Base-by-base conservation (phyloP, 1,140 invertebrate genomes). In the Drosophila azteca region DNA sequence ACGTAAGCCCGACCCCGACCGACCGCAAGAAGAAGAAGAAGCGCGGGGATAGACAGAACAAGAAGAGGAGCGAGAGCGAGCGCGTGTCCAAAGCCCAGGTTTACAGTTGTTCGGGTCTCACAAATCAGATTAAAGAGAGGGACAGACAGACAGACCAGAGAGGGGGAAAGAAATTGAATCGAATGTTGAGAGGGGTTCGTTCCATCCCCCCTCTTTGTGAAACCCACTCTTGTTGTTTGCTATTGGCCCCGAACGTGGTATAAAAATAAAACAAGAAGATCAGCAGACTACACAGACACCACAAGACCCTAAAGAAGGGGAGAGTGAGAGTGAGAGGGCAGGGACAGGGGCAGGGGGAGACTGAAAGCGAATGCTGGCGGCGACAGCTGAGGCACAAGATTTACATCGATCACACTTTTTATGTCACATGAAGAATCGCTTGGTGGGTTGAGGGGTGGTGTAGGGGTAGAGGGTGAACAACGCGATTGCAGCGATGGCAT, bases 401-500 rank as follows among this genome's bases (percentile, higher is more conserved):
- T 88, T 83, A 88, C 79, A 88, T 88, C 83, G 68, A 88, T 88
- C 83, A 88, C 83, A 82, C 82, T 82, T 88, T 88, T 88, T 83
- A 88, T 88, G 79, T 82, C 83, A 87, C 83, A 87, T 87, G 83
- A 73, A 87, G 64, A 81, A 43, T 49, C 50, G 35, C 1, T 5
- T 11, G 0, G 31, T 3, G 9, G 3, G 9, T 3, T 3, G 35
- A 24, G 35, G n/a, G 53, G 3, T 9, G 8, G 31, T 2, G 7
- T 7, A 31, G 31, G 31, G 0, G 3, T 3, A 35, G 24, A 45
- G 15, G 29, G 39, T 20, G n/a, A 41, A 45, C 22, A 57, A 57
- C 3, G 41, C 61, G 46, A 69, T 62, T 68, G 49, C 61, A 63
- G 54, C 60, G 70, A 66, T 71, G 68, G 49, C 60, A 71, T 85